phyloP scores from a whole-genome alignment of 2,797 vertebrate species.

The Lagorchestes hirsutus region DNA sequence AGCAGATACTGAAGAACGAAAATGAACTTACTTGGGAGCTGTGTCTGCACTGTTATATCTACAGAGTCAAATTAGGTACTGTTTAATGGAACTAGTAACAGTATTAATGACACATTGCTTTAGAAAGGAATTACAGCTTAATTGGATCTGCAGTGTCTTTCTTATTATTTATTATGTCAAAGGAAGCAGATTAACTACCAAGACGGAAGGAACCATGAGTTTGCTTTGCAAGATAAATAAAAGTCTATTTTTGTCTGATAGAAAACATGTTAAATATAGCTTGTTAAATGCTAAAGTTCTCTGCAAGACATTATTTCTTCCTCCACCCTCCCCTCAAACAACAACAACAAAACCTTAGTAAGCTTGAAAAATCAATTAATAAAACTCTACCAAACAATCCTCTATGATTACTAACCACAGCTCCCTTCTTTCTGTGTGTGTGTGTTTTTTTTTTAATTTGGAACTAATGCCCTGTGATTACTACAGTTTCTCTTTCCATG shows the following conservation, averaged over 20 bases:
- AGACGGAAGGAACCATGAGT: conserved; percentile 52
- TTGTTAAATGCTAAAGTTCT: conserved; percentile 62
- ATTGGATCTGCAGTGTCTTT: conserved; percentile 36
- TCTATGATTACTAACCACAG: not conserved
- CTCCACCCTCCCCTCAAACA: not conserved
- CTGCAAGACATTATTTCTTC: conserved; percentile 53
- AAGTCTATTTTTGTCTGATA: conserved; percentile 73
- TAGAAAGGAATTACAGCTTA: conserved; percentile 60
- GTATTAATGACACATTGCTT: conserved; percentile 4
- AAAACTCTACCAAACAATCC: conserved; percentile 27
- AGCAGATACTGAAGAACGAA: conserved; percentile 70
- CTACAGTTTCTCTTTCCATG: not conserved
- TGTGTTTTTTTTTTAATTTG: conserved; percentile 15
- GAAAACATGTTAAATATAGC: conserved; percentile 78
- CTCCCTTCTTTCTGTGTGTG: conserved; percentile 47
- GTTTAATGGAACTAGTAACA: conserved; percentile 56
- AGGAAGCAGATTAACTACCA: conserved; percentile 68
- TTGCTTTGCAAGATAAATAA: conserved; percentile 74
- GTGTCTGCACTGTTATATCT: conserved; percentile 71
- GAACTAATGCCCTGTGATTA: not conserved
- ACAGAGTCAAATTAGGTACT: conserved; percentile 69
- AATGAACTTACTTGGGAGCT: conserved; percentile 77
- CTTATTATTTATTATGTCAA: conserved; percentile 69
- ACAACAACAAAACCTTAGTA: conserved; percentile 48
- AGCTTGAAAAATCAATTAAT: conserved; percentile 59